phyloP scores from a whole-genome alignment of 2,113 vertebrate genomes.

The Rynchops niger region DNA sequence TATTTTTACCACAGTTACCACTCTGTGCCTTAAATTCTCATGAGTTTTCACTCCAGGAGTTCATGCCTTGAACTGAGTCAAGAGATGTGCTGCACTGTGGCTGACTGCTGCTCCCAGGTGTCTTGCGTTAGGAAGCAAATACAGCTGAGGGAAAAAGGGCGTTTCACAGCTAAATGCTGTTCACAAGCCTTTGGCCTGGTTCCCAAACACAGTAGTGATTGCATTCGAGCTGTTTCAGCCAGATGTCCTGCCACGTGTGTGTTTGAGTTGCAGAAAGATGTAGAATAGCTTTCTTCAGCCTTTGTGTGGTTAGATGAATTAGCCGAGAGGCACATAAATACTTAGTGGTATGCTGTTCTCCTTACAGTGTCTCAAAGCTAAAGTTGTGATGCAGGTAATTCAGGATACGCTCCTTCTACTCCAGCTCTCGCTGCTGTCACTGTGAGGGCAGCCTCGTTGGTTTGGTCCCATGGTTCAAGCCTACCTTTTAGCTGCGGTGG shows the following conservation, averaged over 20 bases:
- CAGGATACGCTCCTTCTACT: not conserved
- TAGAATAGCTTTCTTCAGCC: not conserved
- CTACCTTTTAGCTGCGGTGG: rapidly evolving
- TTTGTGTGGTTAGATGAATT: not conserved
- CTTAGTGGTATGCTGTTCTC: not conserved
- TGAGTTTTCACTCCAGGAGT: not conserved
- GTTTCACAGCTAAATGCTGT: not conserved
- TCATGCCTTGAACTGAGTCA: not conserved
- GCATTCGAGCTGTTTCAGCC: not conserved
- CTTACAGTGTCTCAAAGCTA: not conserved
- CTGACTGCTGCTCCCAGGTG: not conserved
- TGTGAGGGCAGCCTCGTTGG: not conserved
- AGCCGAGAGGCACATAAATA: not conserved
- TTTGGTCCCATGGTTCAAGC: not conserved
- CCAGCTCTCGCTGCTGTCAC: not conserved
- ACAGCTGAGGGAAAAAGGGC: not conserved
- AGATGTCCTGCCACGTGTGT: not conserved
- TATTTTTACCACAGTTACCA: not conserved
- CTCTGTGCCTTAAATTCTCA: not conserved
- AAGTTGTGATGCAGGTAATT: not conserved
- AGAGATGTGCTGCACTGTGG: not conserved
- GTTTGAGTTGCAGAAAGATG: not conserved
- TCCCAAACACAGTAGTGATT: not conserved
- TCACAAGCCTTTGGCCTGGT: not conserved
- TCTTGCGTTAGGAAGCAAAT: not conserved